Base-by-base conservation (phyloP, 2,888 invertebrate genomes). In the Megastigmus dorsalis region DNA sequence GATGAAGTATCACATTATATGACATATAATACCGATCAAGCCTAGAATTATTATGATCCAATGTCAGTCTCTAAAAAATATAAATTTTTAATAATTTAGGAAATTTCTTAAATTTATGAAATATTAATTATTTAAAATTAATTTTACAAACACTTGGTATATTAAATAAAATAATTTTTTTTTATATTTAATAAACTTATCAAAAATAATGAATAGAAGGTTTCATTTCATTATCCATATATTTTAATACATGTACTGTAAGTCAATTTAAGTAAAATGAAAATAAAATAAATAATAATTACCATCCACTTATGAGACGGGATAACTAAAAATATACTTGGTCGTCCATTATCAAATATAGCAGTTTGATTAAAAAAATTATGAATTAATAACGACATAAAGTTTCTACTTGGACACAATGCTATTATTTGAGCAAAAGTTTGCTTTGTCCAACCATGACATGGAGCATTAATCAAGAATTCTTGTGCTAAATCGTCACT, bases 1-100 rank as follows among this genome's bases (percentile, higher is more conserved):
- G 85, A 87, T 94, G 92, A 82, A 94, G 94, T 23, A 95, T 83
- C 28, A 93, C 90, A 55, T 92, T 90, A 13, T 89, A 84, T 3
- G 90, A 87, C 79, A 91, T 90, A 80, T 93, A 93, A 88, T 78
- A 57, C 20, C 26, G 28, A 9, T n/a, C 0, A 13, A 41, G 30
- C 41, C 28, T 50, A 36, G 20, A 0, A 68, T 33, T 0, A 41
- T 36, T 50, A 10, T 71, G n/a, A 48, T 18, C 0, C 3, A 60
- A 3, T 9, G 2, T 67, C 2, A 70, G 1, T 6, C 15, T 23
- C 77, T 60, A 67, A 79, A 78, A 50, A 72, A 73, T 30, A n/a
- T n/a, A n/a, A n/a, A 28, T 36, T 48, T 33, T 52, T 13, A 28
- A 28, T 60, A 18, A 33, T 59, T 18, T 3, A 52, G 48, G 13